Evolutionary conservation across 1,140 invertebrate species (phyloP).

Genomic region (Lordiphosa mommai): DNA sequence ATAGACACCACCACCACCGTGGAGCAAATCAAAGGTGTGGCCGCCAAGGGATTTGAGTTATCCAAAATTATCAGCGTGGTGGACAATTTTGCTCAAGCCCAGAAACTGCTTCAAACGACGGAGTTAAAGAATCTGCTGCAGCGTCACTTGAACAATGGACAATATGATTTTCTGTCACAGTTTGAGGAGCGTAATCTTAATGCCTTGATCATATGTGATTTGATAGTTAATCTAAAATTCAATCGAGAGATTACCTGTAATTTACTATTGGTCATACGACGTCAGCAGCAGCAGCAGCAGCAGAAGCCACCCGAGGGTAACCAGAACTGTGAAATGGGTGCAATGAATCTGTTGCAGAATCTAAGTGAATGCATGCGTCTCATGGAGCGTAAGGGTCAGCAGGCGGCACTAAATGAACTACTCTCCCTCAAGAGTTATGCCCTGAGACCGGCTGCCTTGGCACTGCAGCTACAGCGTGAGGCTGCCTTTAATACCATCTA

Average conservation of each 20-base stretch:
- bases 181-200: slow-evolving; percentile 67
- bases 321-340: slow-evolving; percentile 41
- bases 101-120: slow-evolving; percentile 52
- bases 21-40: slow-evolving; percentile 66
- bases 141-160: slow-evolving; percentile 39
- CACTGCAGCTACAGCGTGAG: slow-evolving; percentile 54
- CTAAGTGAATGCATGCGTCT: slow-evolving; percentile 66
- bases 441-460: slow-evolving; percentile 40
- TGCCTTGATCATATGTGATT: slow-evolving; percentile 60
- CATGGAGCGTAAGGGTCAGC: slow-evolving; percentile 31
- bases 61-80: slow-evolving; percentile 73
- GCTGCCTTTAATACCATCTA: slow-evolving; percentile 39
- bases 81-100: slow-evolving; percentile 73
- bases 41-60: slow-evolving; percentile 61
- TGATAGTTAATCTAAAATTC: slow-evolving; percentile 64
- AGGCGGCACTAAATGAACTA: slow-evolving; percentile 36
- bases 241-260: slow-evolving; percentile 72
- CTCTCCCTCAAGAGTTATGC: slow-evolving; percentile 49
- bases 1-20: slow-evolving; percentile 59
- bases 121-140: slow-evolving; percentile 47
- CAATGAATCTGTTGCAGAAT: slow-evolving; percentile 60
- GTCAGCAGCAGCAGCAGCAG: slow-evolving; percentile 57
- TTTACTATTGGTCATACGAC: slow-evolving; percentile 57
- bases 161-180: slow-evolving; percentile 59
- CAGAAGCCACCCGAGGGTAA: slow-evolving; percentile 2